phyloP scores from a whole-genome alignment of 2,888 invertebrate genomes.

The Caenorhabditis parvicauda region DNA sequence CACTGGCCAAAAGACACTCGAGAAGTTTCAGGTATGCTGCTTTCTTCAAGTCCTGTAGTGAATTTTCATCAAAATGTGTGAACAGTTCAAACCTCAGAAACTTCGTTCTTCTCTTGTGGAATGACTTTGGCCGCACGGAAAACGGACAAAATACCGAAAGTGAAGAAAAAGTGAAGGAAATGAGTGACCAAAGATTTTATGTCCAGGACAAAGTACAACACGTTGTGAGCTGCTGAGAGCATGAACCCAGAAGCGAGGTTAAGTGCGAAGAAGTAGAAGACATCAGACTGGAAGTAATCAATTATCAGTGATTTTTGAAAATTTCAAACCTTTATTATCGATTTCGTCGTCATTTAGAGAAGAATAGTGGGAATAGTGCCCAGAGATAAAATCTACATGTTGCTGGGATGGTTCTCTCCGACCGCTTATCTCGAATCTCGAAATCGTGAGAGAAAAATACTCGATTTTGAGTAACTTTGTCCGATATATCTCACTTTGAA shows the following conservation, averaged over 20 bases:
- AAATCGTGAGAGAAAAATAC: too few relatives aligned
- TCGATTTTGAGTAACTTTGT: too few relatives aligned
- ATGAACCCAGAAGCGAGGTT: conserved; percentile 52
- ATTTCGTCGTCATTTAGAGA: too few relatives aligned
- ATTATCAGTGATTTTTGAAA: too few relatives aligned
- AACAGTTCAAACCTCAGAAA: not conserved
- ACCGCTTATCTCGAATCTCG: too few relatives aligned
- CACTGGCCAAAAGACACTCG: conserved; percentile 37
- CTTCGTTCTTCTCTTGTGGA: conserved; percentile 10
- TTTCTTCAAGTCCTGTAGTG: conserved; percentile 16
- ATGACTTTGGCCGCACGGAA: conserved; percentile 14
- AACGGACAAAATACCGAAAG: conserved; percentile 39
- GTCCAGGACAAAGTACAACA: conserved; percentile 56
- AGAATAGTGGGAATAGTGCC: too few relatives aligned
- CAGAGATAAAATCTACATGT: too few relatives aligned
- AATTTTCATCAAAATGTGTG: not conserved
- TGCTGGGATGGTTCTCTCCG: too few relatives aligned
- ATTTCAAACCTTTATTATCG: too few relatives aligned
- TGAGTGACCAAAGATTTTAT: conserved; percentile 48
- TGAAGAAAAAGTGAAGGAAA: conserved; percentile 50
- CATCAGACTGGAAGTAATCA: conserved; percentile 12
- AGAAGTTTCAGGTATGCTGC: conserved; percentile 45
- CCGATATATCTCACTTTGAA: too few relatives aligned
- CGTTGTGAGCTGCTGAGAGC: conserved; percentile 59
- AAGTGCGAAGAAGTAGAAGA: conserved; percentile 29